Conservation (phyloP, 2,113 vertebrate genomes). For the Calidris pygmaea region DNA sequence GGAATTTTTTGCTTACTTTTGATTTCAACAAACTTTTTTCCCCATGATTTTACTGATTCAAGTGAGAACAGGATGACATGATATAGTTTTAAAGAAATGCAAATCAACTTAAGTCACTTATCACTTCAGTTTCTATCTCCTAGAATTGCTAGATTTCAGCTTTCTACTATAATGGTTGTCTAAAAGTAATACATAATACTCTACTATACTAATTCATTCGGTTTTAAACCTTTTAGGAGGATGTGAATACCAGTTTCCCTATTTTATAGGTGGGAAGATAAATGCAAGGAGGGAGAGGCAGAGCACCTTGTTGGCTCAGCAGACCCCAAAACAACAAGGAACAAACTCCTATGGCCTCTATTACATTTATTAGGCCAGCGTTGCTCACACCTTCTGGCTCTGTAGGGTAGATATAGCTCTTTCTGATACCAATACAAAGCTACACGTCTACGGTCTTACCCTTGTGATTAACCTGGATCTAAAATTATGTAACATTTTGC, state of each 20-base stretch:
- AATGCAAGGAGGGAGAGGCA: background rate
- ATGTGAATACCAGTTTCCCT: background rate
- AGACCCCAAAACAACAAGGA: background rate
- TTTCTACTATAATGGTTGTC: background rate
- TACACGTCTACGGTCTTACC: background rate
- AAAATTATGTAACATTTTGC: background rate
- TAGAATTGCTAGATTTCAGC: background rate
- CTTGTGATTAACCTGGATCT: background rate
- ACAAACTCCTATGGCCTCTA: background rate
- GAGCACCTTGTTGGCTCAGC: background rate
- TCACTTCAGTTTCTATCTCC: background rate
- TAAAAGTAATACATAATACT: background rate
- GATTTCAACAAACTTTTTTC: background rate
- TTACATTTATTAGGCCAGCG: background rate
- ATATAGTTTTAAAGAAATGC: background rate
- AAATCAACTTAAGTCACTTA: background rate
- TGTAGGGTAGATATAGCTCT: background rate
- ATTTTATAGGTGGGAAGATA: background rate
- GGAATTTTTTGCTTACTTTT: background rate
- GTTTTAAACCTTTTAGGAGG: background rate
- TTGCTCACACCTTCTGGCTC: background rate
- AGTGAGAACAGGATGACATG: background rate
- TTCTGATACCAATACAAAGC: background rate
- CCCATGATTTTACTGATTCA: background rate
- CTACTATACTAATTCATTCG: background rate